Base-by-base conservation (phyloP, 2,888 invertebrate genomes). In the Epsilonema sp. region DNA sequence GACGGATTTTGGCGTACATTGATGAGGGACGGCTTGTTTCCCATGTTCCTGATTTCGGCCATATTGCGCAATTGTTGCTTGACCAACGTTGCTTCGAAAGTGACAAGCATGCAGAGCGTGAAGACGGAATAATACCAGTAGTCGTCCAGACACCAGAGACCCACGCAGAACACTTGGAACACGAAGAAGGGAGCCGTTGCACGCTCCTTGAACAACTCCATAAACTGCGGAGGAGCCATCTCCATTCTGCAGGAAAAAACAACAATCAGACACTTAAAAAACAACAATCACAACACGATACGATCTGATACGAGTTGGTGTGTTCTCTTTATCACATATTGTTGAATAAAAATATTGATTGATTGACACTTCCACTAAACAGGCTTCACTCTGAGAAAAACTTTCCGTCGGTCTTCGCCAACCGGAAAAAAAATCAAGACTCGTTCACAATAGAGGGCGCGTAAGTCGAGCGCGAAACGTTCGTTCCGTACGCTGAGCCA, bases 141-240 rank as follows among this genome's bases (percentile, higher is more conserved):
- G 65, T 90, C 90, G 65, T 99, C 97, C 55, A 99, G 73, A 70
- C 97, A 99, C 97, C 97, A 99, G 2, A 99, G 72, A 13, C 81
- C 84, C 41, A 97, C 94, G 63, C 94, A 97, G 66, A 99, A 94
- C 49, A 97, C 86, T 80, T 99, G 97, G 68, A 99, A 99, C 3
- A 99, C 92, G 69, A 99, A 99, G 70, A 99, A 99, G 1, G 97
- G 97, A 0, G 97, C 94, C 0, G 94, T 92, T 1, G 97, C 97
- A 57, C 97, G 74, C 70, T 99, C 97, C 58, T 80, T 82, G 65
- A 99, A 97, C 20, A 99, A 72, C 68, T 94, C 90, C 74, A 79
- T 76, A 64, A 99, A 99, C 66, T 89, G 85, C 1, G 97, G 97
- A 20, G 97, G 82, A 49, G 86, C 78, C 77, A 80, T 78, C 53